Evolutionary conservation across 2,113 vertebrate genomes (phyloP).

Genomic region (Orthonyx spaldingii): DNA sequence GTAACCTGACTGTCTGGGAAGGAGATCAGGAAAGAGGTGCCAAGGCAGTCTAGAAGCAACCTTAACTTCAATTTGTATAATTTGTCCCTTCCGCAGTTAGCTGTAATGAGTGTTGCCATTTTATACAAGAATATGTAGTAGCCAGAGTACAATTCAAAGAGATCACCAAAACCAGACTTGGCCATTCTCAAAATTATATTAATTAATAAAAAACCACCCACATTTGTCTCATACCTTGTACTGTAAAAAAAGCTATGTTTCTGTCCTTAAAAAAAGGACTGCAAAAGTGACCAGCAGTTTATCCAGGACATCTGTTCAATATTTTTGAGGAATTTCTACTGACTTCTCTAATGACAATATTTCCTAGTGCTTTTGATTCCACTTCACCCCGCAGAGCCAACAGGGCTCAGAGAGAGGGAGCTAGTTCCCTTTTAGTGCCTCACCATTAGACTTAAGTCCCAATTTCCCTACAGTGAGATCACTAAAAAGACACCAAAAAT

Average conservation of each 20-base stretch:
- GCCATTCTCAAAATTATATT: not conserved
- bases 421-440: not conserved
- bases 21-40: not conserved
- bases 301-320: not conserved
- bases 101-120: not conserved
- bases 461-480: not conserved
- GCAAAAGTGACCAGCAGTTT: not conserved
- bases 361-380: not conserved
- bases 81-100: not conserved
- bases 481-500: not conserved
- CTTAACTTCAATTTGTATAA: not conserved
- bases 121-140: not conserved
- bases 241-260: not conserved
- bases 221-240: not conserved
- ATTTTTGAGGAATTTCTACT: not conserved
- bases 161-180: not conserved
- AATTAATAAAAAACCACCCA: accelerated
- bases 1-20: not conserved
- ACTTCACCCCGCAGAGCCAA: not conserved
- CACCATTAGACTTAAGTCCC: not conserved
- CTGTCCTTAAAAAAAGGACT: not conserved
- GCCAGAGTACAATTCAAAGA: not conserved
- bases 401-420: not conserved
- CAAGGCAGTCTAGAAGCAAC: not conserved
- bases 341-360: not conserved